phyloP scores from a whole-genome alignment of 2,113 vertebrate species.

The Carettochelys insculpta region DNA sequence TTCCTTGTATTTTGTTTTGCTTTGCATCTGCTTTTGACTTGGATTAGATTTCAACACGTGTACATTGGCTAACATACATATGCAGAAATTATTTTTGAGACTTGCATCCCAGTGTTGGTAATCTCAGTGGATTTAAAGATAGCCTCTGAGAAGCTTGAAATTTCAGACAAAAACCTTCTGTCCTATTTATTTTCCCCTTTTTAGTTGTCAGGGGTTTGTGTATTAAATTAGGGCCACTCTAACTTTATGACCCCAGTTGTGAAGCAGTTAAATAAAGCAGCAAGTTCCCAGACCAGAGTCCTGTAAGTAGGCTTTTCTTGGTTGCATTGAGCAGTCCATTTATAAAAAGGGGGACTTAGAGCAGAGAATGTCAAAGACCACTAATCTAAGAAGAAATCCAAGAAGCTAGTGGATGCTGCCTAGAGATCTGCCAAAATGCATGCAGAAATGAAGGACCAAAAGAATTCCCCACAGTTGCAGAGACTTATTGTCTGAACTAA shows the following conservation, averaged over 20 bases:
- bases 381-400: background rate
- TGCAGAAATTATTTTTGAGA: background rate
- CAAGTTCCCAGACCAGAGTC: background rate
- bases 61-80: background rate
- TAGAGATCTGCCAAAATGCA: background rate
- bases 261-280: background rate
- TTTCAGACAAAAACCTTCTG: background rate
- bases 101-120: background rate
- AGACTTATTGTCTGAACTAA: background rate
- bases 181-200: background rate
- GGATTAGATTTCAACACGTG: background rate
- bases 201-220: background rate
- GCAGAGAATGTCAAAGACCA: background rate
- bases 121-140: background rate
- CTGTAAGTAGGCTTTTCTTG: background rate
- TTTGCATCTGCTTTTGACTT: background rate
- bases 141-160: background rate
- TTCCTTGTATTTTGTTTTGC: background rate
- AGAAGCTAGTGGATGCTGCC: background rate
- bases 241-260: background rate
- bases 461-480: background rate
- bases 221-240: background rate
- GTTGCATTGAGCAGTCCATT: background rate
- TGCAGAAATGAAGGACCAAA: background rate
- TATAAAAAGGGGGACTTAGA: background rate